Percentiles rank a stretch among this genome's conserved stretches.
These are phyloP conservation scores for Spongilla lacustris DNA, from an alignment of 37 sponge, comb jelly and placozoan genomes.

Conservation along the genomic window DNA sequence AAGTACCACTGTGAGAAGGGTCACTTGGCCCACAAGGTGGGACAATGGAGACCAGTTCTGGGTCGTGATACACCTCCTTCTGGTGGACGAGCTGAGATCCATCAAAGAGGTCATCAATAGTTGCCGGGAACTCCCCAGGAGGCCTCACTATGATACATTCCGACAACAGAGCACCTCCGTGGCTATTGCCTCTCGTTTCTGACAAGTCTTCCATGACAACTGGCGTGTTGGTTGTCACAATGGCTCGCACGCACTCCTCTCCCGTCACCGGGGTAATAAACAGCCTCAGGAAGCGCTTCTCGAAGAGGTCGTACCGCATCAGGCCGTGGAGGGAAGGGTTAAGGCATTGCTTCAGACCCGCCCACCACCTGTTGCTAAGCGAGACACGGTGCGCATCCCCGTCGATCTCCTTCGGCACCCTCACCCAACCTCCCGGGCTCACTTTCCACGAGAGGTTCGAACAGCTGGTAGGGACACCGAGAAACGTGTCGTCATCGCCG, in stretches of 20 bases:
- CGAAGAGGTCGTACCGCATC: constrained; percentile 5
- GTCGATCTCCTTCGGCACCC: background rate
- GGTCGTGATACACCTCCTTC: background rate
- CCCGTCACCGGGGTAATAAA: background rate
- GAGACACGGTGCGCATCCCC: background rate
- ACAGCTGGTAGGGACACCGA: background rate
- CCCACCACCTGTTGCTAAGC: constrained; percentile 7
- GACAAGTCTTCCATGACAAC: background rate
- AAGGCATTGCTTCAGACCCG: background rate
- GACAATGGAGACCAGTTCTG: background rate
- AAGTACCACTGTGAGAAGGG: no score
- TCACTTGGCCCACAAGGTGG: background rate
- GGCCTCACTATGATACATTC: background rate
- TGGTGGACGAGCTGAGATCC: background rate
- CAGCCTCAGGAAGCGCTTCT: background rate
- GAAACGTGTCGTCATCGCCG: background rate
- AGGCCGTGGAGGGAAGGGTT: background rate
- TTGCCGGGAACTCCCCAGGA: constrained; percentile 2
- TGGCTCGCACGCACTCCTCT: background rate
- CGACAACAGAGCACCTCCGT: background rate
- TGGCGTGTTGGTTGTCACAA: constrained; percentile 3
- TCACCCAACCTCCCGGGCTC: background rate
- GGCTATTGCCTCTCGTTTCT: background rate
- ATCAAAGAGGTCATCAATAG: background rate
- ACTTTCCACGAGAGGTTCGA: background rate